A percentile compares a stretch with the other conserved stretches of the same genome.
These are phyloP conservation scores for Chelonus formosanus DNA, from an alignment of 2,888 invertebrate genomes.

Conservation along the genomic window DNA sequence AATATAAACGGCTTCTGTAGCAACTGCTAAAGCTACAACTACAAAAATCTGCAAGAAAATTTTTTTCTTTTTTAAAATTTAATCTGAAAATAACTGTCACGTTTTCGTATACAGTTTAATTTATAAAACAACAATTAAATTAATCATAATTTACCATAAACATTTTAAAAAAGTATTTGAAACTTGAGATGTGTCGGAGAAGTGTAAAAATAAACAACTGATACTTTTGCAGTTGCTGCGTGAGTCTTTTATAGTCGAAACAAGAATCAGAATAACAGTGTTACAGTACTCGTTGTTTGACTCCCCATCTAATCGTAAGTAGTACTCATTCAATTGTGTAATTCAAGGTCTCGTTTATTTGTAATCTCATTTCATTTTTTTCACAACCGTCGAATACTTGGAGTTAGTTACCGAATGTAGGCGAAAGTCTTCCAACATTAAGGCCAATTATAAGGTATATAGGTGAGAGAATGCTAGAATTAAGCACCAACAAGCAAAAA, in stretches of 20 bases:
- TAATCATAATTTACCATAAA: conserved; percentile 34
- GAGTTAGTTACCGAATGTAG: conserved; percentile 35
- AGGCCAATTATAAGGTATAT: too few relatives aligned
- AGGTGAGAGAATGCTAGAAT: too few relatives aligned
- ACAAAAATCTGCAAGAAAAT: conserved; percentile 33
- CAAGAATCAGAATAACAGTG: neutral
- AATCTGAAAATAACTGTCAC: neutral
- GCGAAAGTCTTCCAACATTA: too few relatives aligned
- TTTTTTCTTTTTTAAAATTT: neutral
- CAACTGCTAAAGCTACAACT: conserved; percentile 42
- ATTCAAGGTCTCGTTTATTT: conserved; percentile 54
- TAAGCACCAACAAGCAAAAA: too few relatives aligned
- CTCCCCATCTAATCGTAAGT: too few relatives aligned
- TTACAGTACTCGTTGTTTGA: too few relatives aligned
- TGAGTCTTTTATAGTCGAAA: conserved; percentile 37
- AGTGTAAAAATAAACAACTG: conserved; percentile 21
- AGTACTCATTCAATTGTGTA: conserved; percentile 46
- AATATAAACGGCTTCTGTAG: conserved; percentile 45
- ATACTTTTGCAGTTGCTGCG: conserved; percentile 26
- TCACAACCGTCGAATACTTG: conserved; percentile 10
- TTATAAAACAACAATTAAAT: neutral
- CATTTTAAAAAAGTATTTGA: conserved; percentile 28
- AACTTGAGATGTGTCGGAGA: neutral
- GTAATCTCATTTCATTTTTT: conserved; percentile 41
- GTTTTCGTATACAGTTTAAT: neutral